Evolutionary conservation across 2,888 invertebrate species (phyloP), one percentile per base, ranked within the genome.

Genomic region (Dorcus hopei): DNA sequence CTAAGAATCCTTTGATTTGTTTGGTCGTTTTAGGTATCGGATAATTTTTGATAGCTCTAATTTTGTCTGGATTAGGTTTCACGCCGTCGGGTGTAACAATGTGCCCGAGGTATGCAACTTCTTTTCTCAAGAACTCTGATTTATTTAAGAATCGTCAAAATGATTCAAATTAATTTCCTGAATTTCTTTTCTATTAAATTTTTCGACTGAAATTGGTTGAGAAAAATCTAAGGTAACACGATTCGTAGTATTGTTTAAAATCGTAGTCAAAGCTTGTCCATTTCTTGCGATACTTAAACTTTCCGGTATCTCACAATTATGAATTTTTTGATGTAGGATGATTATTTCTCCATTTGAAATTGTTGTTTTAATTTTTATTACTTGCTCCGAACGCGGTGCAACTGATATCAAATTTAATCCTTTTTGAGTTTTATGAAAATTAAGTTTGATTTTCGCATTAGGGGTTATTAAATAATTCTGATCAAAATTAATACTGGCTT

Each of bases 1-100:
- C 1, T 67, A 38, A 49, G 68, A 23, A 71, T 45, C 1, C 70
- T 51, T 66, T 73, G 71, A 26, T 65, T 65, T 59, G 43, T 16
- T 41, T 58, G 16, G 38, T 6, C 2, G 56, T 57, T 47, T 59
- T 54, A 38, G 57, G 57, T 7, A 58, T 49, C 9, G 58, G 56
- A 38, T 47, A 57, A 16, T 59, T 50, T 56, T 72, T 69, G 9
- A 64, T 69, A 5, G 68, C 70, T 67, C 39, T 66, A 68, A 6
- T 52, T 48, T 60, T 54, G 8, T 53, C 43, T 38, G 50, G 59
- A 38, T 61, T 62, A 1, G 54, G 60, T 60, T 57, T 62, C 33
- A 52, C 59, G 70, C 70, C 66, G 9, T 66, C 57, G 3, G 62
- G 57, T 16, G 67, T 59, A 9, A 62, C 2, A 3, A 55, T 16